Evolutionary conservation across 2,113 vertebrate genomes (phyloP).

Genomic region (Aegypius monachus): DNA sequence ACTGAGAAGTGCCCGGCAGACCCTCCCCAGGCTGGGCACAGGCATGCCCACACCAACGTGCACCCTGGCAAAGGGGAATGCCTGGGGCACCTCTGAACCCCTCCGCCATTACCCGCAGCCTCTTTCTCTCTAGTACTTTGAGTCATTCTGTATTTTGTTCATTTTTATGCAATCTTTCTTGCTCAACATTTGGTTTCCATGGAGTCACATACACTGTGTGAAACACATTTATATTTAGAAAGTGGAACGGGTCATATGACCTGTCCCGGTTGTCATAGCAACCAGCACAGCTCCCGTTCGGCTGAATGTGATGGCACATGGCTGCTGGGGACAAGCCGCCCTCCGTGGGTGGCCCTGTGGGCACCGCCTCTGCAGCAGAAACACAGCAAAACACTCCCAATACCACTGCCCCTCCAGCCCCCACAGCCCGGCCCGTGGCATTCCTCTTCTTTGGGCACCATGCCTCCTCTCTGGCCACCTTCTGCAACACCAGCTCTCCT

Average conservation of each 20-base stretch:
- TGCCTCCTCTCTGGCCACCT: neutral
- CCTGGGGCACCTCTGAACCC: neutral
- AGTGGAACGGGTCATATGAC: constrained; percentile 75
- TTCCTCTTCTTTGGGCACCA: neutral
- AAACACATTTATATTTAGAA: constrained; percentile 82
- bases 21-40: neutral
- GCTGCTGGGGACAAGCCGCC: neutral
- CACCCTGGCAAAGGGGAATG: neutral
- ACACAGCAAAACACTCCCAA: neutral
- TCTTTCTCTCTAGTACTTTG: neutral
- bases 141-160: constrained; percentile 47
- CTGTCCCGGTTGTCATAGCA: constrained; percentile 63
- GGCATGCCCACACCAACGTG: accelerated
- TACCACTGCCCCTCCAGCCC: neutral
- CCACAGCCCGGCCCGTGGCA: neutral
- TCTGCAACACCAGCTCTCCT: neutral
- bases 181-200: constrained; percentile 63
- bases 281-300: constrained; percentile 67
- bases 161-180: constrained; percentile 68
- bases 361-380: neutral
- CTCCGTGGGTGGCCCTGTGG: constrained; percentile 1
- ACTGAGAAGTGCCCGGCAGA: neutral
- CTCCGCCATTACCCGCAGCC: neutral
- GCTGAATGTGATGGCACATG: constrained; percentile 29
- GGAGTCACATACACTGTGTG: constrained; percentile 70